Evolutionary conservation across 2,113 vertebrate species (phyloP).

Genomic region (Zapornia atra): DNA sequence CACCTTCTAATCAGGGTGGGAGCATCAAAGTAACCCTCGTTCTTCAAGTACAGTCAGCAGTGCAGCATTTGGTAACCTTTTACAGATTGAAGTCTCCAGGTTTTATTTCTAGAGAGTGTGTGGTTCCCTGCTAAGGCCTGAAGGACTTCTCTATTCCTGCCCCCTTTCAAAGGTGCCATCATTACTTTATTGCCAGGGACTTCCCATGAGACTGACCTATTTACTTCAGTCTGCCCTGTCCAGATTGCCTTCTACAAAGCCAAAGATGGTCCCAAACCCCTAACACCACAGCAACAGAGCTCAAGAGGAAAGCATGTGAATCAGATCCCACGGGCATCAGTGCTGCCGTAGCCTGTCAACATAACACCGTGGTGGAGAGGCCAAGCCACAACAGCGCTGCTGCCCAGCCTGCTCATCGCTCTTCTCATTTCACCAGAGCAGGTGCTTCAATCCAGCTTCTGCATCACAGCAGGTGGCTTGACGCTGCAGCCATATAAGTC

Average conservation of each 20-base stretch:
- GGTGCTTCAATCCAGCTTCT: background rate
- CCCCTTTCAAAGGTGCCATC: background rate
- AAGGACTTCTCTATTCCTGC: background rate
- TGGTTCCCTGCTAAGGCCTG: background rate
- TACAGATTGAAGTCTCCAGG: background rate
- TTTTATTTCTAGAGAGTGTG: background rate
- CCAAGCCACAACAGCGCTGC: background rate
- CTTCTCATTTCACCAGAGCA: background rate
- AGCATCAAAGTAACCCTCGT: background rate
- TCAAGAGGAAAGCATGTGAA: background rate
- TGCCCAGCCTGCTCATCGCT: background rate
- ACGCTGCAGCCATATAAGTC: rapidly evolving
- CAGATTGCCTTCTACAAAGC: background rate
- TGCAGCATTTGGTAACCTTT: background rate
- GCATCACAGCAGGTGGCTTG: rapidly evolving
- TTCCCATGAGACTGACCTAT: rapidly evolving
- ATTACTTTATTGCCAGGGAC: background rate
- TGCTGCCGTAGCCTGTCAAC: background rate
- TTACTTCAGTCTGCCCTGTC: background rate
- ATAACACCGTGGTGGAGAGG: background rate
- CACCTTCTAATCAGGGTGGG: background rate
- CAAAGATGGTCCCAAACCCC: background rate
- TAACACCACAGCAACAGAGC: rapidly evolving
- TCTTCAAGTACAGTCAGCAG: background rate
- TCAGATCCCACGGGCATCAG: background rate